phyloP scores from a whole-genome alignment of 2,113 vertebrate genomes.

The Sakesphorus luctuosus region DNA sequence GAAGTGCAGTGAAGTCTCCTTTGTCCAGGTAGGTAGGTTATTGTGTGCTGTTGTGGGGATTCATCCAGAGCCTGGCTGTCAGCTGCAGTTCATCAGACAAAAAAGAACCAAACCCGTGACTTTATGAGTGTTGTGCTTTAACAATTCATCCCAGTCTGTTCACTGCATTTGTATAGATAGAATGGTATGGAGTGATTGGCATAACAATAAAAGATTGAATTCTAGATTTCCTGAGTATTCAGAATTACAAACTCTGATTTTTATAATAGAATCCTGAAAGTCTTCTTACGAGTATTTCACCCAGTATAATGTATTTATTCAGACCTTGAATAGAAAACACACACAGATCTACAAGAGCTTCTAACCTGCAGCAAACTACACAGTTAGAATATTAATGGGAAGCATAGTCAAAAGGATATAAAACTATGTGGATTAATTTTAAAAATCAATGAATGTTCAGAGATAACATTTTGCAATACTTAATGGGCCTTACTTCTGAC shows the following conservation, averaged over 20 bases:
- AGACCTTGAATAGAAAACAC: background rate
- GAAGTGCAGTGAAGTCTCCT: background rate
- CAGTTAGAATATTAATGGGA: background rate
- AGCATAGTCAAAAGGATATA: background rate
- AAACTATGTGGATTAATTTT: background rate
- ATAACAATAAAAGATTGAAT: background rate
- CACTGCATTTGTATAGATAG: background rate
- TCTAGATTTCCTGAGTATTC: background rate
- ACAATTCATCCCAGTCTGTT: background rate
- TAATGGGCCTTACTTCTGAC: background rate
- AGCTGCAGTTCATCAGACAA: background rate
- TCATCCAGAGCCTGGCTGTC: background rate
- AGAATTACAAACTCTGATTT: background rate
- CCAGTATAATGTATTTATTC: background rate
- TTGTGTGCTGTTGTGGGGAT: background rate
- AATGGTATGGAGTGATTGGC: background rate
- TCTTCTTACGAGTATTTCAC: background rate
- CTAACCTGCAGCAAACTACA: background rate
- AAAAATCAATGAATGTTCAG: slow-evolving; percentile 15
- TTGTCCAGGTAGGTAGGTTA: background rate
- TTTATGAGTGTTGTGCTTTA: background rate
- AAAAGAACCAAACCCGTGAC: background rate
- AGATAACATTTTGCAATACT: background rate
- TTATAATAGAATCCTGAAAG: background rate
- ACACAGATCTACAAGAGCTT: background rate